A percentile compares a stretch with the other conserved stretches of the same genome.
These are phyloP conservation scores for Cataglyphis albicans DNA, from an alignment of 2,888 invertebrate species.

Conservation along the genomic window DNA sequence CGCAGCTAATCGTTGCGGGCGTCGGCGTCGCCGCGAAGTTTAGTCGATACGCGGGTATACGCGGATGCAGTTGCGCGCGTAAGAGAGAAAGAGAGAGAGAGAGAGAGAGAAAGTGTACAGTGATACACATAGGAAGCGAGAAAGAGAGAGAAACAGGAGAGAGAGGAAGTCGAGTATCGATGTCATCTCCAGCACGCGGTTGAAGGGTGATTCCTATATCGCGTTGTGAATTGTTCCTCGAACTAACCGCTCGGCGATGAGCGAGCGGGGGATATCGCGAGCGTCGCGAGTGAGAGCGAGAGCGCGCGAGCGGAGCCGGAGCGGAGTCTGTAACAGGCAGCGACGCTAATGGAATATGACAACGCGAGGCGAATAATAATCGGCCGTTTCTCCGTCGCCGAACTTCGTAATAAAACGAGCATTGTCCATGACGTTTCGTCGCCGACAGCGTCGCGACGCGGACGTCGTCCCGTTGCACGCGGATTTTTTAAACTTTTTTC, in stretches of 20 bases:
- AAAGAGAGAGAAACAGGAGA: constrained; percentile 24
- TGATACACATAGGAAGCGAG: not conserved
- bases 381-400: constrained; percentile 75
- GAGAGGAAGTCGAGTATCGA: constrained; percentile 79
- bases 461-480: constrained; percentile 53
- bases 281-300: constrained; percentile 50
- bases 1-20: constrained; percentile 57
- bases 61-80: constrained; percentile 46
- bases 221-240: constrained; percentile 82
- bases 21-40: constrained; percentile 57
- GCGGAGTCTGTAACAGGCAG: constrained; percentile 82
- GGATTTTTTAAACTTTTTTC: constrained; percentile 46
- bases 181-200: constrained; percentile 81
- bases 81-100: constrained; percentile 50
- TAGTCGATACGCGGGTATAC: constrained; percentile 55
- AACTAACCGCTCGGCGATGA: constrained; percentile 76
- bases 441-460: constrained; percentile 55
- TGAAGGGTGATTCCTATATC: constrained; percentile 77
- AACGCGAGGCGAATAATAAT: constrained; percentile 83
- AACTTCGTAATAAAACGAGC: constrained; percentile 82
- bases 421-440: constrained; percentile 78
- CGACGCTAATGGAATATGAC: constrained; percentile 84
- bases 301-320: constrained; percentile 48
- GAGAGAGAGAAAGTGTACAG: not conserved
- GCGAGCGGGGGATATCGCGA: constrained; percentile 38